These are phyloP conservation scores for Mythimna ferrago DNA, from an alignment of 2,888 invertebrate species.

Conservation along the genomic window DNA sequence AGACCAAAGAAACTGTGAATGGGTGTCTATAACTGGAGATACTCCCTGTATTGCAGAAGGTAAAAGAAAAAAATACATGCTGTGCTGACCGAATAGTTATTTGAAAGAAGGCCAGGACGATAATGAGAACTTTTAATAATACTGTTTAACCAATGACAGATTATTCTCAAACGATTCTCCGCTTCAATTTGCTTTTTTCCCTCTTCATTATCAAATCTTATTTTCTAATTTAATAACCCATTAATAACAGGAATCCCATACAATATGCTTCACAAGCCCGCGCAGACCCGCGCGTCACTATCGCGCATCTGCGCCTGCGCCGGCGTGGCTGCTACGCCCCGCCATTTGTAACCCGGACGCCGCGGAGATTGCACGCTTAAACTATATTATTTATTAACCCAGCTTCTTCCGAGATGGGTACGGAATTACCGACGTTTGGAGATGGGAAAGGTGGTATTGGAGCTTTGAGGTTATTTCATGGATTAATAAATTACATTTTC, in stretches of 20 bases:
- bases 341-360: constrained; percentile 72
- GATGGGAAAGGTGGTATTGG: constrained; percentile 23
- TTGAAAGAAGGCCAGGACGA: neutral
- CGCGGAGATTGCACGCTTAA: constrained; percentile 58
- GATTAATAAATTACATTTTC: neutral
- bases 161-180: neutral
- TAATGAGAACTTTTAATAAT: too few relatives aligned
- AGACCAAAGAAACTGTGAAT: too few relatives aligned
- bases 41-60: too few relatives aligned
- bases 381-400: constrained; percentile 66
- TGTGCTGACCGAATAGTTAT: neutral
- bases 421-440: constrained; percentile 11
- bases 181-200: neutral
- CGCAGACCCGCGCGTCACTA: constrained; percentile 61
- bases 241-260: constrained; percentile 51
- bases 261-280: constrained; percentile 29
- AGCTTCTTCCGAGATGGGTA: constrained; percentile 50
- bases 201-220: constrained; percentile 17
- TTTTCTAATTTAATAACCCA: constrained; percentile 57
- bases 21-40: too few relatives aligned
- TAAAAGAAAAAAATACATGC: neutral
- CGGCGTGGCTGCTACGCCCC: constrained; percentile 66
- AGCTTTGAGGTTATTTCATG: constrained; percentile 14
- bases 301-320: constrained; percentile 67
- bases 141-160: neutral